These are phyloP conservation scores for Anthoscopus minutus DNA, from an alignment of 2,113 vertebrate species.

Conservation along the genomic window DNA sequence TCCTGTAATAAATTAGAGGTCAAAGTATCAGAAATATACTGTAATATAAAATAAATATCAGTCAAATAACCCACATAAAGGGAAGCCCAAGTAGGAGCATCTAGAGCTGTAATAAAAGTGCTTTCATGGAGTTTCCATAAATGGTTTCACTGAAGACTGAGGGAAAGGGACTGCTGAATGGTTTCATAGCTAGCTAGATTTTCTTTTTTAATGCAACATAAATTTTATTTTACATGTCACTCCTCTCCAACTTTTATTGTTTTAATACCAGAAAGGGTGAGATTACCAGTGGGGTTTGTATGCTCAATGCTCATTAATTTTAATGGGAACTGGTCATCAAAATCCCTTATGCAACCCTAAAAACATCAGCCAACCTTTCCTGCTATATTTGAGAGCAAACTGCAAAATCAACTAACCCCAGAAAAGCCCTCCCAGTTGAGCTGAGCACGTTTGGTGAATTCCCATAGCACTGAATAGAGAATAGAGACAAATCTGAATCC, in stretches of 20 bases:
- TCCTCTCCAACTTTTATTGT: conserved; percentile 10
- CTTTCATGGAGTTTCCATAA: not conserved
- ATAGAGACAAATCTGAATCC: not conserved
- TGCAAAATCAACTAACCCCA: not conserved
- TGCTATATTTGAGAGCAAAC: not conserved
- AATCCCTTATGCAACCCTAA: not conserved
- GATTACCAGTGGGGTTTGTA: conserved; percentile 15
- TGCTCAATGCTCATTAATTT: conserved; percentile 44
- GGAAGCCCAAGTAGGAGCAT: not conserved
- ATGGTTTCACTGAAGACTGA: not conserved
- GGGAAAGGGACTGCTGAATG: not conserved
- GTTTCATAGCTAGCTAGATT: not conserved
- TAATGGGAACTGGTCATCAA: conserved; percentile 10
- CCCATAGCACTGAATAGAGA: not conserved
- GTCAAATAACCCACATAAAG: not conserved
- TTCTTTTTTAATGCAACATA: not conserved
- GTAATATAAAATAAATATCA: not conserved
- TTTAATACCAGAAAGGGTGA: conserved; percentile 8
- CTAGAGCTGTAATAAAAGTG: not conserved
- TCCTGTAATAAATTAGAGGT: not conserved
- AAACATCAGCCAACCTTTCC: not conserved
- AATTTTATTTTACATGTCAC: conserved; percentile 25
- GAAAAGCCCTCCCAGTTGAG: not conserved
- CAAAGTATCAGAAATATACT: not conserved
- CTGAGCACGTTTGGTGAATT: not conserved